Conservation (phyloP, 2,888 invertebrate genomes). For the Tenthredo notha region DNA sequence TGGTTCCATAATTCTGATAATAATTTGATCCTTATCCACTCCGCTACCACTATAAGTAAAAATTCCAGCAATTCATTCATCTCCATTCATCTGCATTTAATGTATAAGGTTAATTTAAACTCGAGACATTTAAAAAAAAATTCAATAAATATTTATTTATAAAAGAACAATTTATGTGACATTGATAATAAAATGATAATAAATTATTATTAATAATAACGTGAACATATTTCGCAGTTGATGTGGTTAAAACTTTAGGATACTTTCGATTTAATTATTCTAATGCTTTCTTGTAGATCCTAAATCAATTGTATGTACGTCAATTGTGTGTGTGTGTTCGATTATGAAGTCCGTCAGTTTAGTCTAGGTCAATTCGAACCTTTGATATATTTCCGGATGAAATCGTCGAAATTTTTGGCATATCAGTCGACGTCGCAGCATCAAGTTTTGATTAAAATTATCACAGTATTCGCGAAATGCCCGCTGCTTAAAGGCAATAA, state of each 20-base stretch:
- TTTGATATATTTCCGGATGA: not conserved
- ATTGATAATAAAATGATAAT: slow-evolving; percentile 25
- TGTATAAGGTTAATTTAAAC: not conserved
- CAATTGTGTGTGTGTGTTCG: not conserved
- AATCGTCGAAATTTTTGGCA: not conserved
- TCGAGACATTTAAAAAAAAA: slow-evolving; percentile 56
- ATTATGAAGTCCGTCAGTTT: slow-evolving; percentile 28
- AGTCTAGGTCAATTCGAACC: slow-evolving; percentile 20
- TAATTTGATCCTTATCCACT: not conserved
- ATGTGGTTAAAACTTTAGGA: not conserved
- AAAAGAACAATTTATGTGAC: slow-evolving; percentile 60
- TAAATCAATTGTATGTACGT: slow-evolving; percentile 21
- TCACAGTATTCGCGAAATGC: slow-evolving; percentile 44
- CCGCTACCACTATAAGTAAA: not conserved
- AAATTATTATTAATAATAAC: not conserved
- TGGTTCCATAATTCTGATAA: not conserved
- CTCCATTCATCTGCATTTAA: not conserved
- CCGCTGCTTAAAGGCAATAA: not conserved
- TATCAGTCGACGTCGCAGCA: slow-evolving; percentile 14
- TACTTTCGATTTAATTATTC: not conserved
- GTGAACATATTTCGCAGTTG: slow-evolving; percentile 16
- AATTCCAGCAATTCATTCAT: not conserved
- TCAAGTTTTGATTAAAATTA: slow-evolving; percentile 21
- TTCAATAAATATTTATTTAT: slow-evolving; percentile 76
- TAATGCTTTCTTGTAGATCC: not conserved